Base-by-base conservation (phyloP, 2,797 vertebrate species). In the Poeciliopsis gracilis region DNA sequence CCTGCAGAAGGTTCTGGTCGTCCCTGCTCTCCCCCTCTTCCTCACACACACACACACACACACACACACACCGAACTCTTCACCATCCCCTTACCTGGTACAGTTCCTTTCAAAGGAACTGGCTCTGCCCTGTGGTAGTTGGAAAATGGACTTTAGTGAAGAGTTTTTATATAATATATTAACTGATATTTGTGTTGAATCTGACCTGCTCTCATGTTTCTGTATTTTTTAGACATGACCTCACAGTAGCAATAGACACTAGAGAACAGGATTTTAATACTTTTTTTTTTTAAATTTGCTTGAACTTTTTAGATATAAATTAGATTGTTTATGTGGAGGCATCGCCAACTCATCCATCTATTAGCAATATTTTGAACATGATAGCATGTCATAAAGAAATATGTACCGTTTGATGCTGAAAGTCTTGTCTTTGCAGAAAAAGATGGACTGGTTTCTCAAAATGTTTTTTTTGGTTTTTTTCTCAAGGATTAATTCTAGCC, bases 181-280 rank as follows among this genome's bases (percentile, higher is more conserved):
- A 9, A 33, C 30, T 84, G 46, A 59, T 73, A 74, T 91, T 87
- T 73, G 75, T 78, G 77, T 85, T 90, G 47, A 87, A 73, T 82
- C 76, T 84, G 73, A 89, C 82, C 82, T 82, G 16, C 78, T 84
- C 79, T 84, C 77, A 76, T 71, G 82, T 87, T 80, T 76, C 47
- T 87, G 72, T 84, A 18, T 75, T 88, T 70, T 90, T 87, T 51
- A 11, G 23, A 84, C 84, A 75, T 79, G 77, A 84, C 79, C 41
- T 61, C 73, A 83, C 77, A 81, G 92, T 94, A 95, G 92, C 94
- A 95, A 92, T 87, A 93, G 89, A 90, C 75, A 55, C 72, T 43
- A 76, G 61, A 63, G 81, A 83, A 78, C 77, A 46, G 61, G 18
- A 25, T 71, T 88, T 87, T 89, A 74, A 45, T 69, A 80, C 83